phyloP scores from a whole-genome alignment of 1,140 invertebrate genomes.

The Hypothenemus hampei region DNA sequence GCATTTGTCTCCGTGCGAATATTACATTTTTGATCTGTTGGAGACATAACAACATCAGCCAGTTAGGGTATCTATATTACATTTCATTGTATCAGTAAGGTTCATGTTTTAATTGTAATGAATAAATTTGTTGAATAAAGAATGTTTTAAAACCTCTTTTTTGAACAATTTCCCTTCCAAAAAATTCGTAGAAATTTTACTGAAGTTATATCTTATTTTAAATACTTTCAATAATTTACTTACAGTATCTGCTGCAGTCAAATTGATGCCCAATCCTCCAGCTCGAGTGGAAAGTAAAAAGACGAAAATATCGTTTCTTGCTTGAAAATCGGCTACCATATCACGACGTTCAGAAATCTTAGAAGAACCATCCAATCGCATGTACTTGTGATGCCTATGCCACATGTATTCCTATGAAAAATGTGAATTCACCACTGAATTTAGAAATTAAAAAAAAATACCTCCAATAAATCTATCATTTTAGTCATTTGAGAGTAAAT shows the following conservation, averaged over 20 bases:
- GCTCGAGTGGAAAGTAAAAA: conserved; percentile 95
- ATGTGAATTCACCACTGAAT: background rate
- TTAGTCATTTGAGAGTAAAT: conserved; percentile 98
- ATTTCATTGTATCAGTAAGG: too few species aligned
- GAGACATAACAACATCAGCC: too few species aligned
- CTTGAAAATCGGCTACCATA: conserved; percentile 91
- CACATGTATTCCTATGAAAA: conserved; percentile 81
- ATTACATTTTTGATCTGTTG: too few species aligned
- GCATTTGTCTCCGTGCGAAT: too few species aligned
- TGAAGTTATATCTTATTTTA: background rate
- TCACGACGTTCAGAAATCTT: conserved; percentile 88
- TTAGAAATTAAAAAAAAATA: conserved; percentile 41
- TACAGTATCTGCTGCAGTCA: conserved; percentile 97
- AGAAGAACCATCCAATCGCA: conserved; percentile 86
- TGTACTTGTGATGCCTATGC: conserved; percentile 87
- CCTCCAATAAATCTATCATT: conserved; percentile 94
- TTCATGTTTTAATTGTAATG: too few species aligned
- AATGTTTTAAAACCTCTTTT: too few species aligned
- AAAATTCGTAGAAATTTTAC: too few species aligned
- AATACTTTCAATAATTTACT: conserved; percentile 42
- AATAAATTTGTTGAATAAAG: too few species aligned
- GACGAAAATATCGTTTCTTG: conserved; percentile 87
- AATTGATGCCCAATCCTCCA: conserved; percentile 95
- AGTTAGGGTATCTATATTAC: too few species aligned
- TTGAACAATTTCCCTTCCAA: too few species aligned